These are phyloP conservation scores for Neosalanx taihuensis DNA, from an alignment of 2,797 vertebrate species.

Conservation along the genomic window DNA sequence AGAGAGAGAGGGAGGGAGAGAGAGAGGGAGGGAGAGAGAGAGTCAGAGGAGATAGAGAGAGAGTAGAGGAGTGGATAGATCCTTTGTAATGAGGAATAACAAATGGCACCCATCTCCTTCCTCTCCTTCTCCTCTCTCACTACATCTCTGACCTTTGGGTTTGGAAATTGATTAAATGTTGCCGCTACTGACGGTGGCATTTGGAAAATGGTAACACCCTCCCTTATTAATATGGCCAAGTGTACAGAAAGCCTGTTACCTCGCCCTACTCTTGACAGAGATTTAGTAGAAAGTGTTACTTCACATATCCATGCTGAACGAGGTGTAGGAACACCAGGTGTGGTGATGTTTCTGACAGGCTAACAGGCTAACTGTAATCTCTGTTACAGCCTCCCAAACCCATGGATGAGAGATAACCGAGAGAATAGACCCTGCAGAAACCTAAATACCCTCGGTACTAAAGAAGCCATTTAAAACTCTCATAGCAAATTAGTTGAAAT, in stretches of 20 bases:
- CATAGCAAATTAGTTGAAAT: neutral
- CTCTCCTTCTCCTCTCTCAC: slow-evolving; percentile 53
- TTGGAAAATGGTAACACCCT: slow-evolving; percentile 78
- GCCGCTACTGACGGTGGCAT: slow-evolving; percentile 76
- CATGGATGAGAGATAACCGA: no score
- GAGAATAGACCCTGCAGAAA: no score
- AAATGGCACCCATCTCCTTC: slow-evolving; percentile 65
- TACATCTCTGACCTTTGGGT: slow-evolving; percentile 77
- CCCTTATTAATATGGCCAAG: slow-evolving; percentile 76
- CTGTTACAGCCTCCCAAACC: no score
- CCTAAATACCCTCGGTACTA: neutral
- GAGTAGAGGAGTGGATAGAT: slow-evolving; percentile 41
- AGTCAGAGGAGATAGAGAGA: neutral
- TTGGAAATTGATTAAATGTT: slow-evolving; percentile 81
- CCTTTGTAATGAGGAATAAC: slow-evolving; percentile 77
- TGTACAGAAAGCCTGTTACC: slow-evolving; percentile 63
- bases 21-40: slow-evolving; percentile 3
- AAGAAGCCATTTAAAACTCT: neutral
- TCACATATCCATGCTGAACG: slow-evolving; percentile 54
- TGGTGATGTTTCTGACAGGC: no score
- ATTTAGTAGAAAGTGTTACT: slow-evolving; percentile 53
- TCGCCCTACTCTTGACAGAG: slow-evolving; percentile 46
- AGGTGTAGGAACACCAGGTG: neutral
- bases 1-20: no score
- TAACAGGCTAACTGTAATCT: no score